Percentiles rank a stretch among this genome's conserved stretches.
These are phyloP conservation scores for Rhyacophila evoluta DNA, from an alignment of 2,888 invertebrate genomes.

Conservation along the genomic window DNA sequence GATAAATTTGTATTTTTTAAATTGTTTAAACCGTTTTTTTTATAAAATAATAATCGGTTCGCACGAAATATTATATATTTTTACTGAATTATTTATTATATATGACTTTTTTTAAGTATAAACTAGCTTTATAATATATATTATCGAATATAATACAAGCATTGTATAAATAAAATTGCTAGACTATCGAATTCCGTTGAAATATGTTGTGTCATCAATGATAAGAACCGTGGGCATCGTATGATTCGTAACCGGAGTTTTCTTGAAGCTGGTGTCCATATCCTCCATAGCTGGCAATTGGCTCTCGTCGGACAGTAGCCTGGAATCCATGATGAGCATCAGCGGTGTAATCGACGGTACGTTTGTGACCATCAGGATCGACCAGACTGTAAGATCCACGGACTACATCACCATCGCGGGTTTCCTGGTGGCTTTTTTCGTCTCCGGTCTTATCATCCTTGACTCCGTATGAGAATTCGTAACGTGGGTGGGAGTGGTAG, in stretches of 20 bases:
- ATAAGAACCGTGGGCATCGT: conserved; percentile 41
- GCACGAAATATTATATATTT: too few relatives aligned
- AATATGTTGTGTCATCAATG: conserved; percentile 29
- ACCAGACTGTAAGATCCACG: conserved; percentile 48
- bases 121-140: not conserved
- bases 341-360: conserved; percentile 53
- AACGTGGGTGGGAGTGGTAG: conserved; percentile 52
- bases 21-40: too few relatives aligned
- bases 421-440: conserved; percentile 50
- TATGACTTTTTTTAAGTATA: too few relatives aligned
- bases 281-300: conserved; percentile 39
- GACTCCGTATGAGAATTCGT: conserved; percentile 54
- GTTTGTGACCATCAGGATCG: conserved; percentile 53
- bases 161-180: not conserved
- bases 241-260: conserved; percentile 31
- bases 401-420: conserved; percentile 50
- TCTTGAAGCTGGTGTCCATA: conserved; percentile 19
- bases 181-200: not conserved
- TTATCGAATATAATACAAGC: conserved; percentile 1
- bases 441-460: conserved; percentile 53
- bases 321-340: conserved; percentile 52
- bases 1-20: too few relatives aligned
- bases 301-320: conserved; percentile 50
- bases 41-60: too few relatives aligned
- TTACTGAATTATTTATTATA: too few relatives aligned